These are phyloP conservation scores for Volucella inanis DNA, from an alignment of 2,888 invertebrate genomes.

Conservation along the genomic window DNA sequence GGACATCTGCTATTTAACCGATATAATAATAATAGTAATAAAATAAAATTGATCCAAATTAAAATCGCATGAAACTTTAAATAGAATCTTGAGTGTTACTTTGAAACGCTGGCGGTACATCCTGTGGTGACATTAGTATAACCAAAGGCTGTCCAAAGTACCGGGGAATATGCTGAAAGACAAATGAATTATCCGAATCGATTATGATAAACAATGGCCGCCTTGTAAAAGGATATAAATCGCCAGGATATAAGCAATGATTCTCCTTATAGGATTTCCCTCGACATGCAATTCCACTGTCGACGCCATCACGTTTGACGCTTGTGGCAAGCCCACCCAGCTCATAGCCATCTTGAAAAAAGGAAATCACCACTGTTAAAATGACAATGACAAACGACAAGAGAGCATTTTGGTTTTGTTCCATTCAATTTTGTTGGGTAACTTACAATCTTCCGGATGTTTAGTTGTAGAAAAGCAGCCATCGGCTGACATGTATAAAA, in stretches of 20 bases:
- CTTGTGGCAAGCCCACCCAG: slow-evolving; percentile 95
- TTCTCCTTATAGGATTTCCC: slow-evolving; percentile 86
- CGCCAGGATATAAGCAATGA: slow-evolving; percentile 95
- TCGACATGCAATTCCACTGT: slow-evolving; percentile 82
- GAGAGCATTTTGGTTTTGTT: not conserved
- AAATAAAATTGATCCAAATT: slow-evolving; percentile 8
- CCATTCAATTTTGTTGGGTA: not conserved
- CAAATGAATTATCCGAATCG: slow-evolving; percentile 97
- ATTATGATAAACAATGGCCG: slow-evolving; percentile 96
- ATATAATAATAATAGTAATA: slow-evolving; percentile 28
- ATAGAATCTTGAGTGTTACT: slow-evolving; percentile 84
- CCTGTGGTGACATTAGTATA: slow-evolving; percentile 96
- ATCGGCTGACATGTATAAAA: slow-evolving; percentile 97
- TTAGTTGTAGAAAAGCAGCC: slow-evolving; percentile 92
- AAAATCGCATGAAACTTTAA: not conserved
- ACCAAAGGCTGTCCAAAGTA: slow-evolving; percentile 97
- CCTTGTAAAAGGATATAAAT: slow-evolving; percentile 95
- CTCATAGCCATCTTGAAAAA: slow-evolving; percentile 91
- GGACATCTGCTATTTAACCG: slow-evolving; percentile 86
- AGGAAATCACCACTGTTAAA: not conserved
- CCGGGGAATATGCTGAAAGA: slow-evolving; percentile 94
- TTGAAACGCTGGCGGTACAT: slow-evolving; percentile 92
- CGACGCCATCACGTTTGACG: slow-evolving; percentile 89
- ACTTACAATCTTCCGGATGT: slow-evolving; percentile 94
- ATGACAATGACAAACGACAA: not conserved